Conservation (phyloP, 30 jellyfish, hydroid and myxozoan species). For the Pseudorhiza aurosa region DNA sequence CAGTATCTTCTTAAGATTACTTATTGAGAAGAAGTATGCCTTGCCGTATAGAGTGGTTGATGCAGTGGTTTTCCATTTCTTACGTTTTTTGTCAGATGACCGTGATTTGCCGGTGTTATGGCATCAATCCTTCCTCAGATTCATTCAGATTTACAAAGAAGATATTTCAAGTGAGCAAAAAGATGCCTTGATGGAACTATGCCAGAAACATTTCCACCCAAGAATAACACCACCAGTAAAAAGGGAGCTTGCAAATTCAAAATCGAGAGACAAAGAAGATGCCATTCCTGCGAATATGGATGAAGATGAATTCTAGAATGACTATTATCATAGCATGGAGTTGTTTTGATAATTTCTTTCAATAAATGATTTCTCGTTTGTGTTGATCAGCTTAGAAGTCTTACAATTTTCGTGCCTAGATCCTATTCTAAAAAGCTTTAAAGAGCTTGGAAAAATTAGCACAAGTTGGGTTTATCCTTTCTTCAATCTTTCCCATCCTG, state of each 20-base stretch:
- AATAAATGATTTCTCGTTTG: background rate
- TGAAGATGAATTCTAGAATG: too few species aligned
- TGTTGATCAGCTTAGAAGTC: too few species aligned
- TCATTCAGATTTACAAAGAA: constrained; percentile 86
- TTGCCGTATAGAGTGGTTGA: constrained; percentile 93
- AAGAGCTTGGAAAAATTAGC: too few species aligned
- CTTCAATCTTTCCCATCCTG: too few species aligned
- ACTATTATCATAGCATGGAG: too few species aligned
- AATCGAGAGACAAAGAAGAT: constrained; percentile 85
- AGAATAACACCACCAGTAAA: constrained; percentile 76
- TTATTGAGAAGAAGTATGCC: constrained; percentile 89
- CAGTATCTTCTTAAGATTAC: constrained; percentile 75
- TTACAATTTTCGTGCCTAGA: too few species aligned
- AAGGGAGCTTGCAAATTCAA: constrained; percentile 77
- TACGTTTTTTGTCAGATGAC: constrained; percentile 74
- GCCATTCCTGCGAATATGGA: constrained; percentile 67
- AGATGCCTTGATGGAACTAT: constrained; percentile 82
- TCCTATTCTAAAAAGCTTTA: too few species aligned
- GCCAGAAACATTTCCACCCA: constrained; percentile 75
- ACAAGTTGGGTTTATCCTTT: too few species aligned
- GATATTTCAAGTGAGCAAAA: constrained; percentile 92
- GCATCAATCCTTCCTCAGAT: constrained; percentile 77
- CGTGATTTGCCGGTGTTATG: constrained; percentile 86
- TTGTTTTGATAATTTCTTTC: background rate
- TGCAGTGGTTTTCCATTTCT: constrained; percentile 77